Evolutionary conservation across 2,113 vertebrate species (phyloP), one percentile per base, ranked within the genome.

Genomic region (Eurystomus gularis): DNA sequence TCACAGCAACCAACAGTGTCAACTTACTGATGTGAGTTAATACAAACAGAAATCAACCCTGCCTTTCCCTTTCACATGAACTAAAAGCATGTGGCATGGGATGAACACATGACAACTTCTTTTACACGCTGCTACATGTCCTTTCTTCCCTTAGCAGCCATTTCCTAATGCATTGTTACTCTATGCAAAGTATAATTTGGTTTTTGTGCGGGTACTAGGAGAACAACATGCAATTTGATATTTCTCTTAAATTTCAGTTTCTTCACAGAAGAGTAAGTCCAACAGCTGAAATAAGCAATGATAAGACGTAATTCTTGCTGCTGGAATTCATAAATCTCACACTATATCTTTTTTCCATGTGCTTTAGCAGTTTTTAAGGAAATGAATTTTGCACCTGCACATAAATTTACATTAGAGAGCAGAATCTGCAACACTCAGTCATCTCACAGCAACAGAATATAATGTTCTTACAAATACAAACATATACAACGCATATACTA

Each of bases 1-100:
- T 52, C 89, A 95, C 96, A 96, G 94, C 86, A 93, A 93, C 91
- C 42, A 82, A 94, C 96, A 95, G 85, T 89, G 94, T 96, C 93
- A 97, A 94, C 58, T 61, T 88, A 83, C 64, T 97, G 95, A 97
- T 87, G 94, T 81, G 94, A 96, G 91, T 58, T 93, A 75, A 96
- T 90, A 85, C 85, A 96, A 94, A 95, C 82, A 96, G 93, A 91
- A 60, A 72, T 12, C 91, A 95, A 61, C 81, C 44, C 66, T 85
- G 92, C 68, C 88, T 65, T 24, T 82, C 66, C 26, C 24, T 39
- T 92, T 90, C 87, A 58, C 85, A 55, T 49, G 71, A 90, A 82
- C 58, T 44, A 73, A 77, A 95, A 85, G 24, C 29, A 72, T n/a
- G 70, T 80, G 42, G 61, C 70, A 90, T 40, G 35, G 25, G 85